Conservation (phyloP, 2,113 vertebrate species). For the Seriola dumerili region DNA sequence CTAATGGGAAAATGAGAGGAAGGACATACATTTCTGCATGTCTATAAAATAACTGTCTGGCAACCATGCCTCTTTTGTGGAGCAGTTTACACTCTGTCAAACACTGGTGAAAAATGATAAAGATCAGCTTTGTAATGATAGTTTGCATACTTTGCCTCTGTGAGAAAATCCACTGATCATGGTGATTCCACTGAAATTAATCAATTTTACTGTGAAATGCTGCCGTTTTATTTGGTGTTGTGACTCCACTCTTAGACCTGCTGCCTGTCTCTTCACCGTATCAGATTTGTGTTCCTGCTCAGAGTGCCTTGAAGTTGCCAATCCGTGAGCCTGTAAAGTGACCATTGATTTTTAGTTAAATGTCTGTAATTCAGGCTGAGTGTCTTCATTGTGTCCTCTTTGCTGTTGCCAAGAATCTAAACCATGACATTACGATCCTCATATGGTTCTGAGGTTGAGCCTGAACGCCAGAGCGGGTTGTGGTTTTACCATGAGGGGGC, state of each 20-base stretch:
- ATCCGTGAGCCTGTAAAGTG: background rate
- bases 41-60: no score
- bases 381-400: background rate
- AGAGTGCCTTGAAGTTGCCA: background rate
- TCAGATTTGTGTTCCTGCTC: background rate
- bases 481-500: background rate
- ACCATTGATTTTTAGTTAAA: background rate
- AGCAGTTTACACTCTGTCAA: no score
- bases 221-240: background rate
- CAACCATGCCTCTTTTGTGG: no score
- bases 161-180: no score
- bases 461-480: background rate
- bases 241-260: no score
- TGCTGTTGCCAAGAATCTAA: background rate
- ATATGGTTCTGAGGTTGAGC: background rate
- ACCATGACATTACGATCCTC: background rate
- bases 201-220: background rate
- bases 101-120: no score
- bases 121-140: no score
- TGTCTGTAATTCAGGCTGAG: background rate
- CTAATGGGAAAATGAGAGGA: no score
- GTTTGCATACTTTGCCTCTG: no score
- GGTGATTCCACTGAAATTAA: background rate
- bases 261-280: background rate
- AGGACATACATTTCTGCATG: no score